Percentiles rank a stretch among this genome's conserved stretches.
These are phyloP conservation scores for Stenurella melanura DNA, from an alignment of 2,888 invertebrate genomes.

Conservation along the genomic window DNA sequence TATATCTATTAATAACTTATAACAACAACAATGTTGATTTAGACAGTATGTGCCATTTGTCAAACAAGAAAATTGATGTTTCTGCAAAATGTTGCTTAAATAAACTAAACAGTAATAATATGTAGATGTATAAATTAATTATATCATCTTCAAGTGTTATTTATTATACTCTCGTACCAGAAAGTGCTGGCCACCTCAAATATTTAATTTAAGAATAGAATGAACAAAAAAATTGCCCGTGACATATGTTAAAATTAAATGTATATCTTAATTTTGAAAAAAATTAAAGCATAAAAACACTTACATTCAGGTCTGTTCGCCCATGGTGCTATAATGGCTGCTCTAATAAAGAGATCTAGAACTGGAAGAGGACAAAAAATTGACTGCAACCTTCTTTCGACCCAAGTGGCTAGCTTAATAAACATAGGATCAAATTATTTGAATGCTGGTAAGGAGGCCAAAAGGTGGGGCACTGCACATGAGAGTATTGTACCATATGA, in stretches of 20 bases:
- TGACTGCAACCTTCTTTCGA: slow-evolving; percentile 94
- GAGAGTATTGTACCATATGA: slow-evolving; percentile 96
- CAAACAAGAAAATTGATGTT: neutral
- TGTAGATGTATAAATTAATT: neutral
- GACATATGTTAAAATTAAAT: neutral
- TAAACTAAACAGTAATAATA: neutral
- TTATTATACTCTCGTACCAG: neutral
- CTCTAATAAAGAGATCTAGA: slow-evolving; percentile 84
- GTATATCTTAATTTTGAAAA: neutral
- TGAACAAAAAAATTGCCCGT: neutral
- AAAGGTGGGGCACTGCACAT: slow-evolving; percentile 94
- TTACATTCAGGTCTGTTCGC: slow-evolving; percentile 83
- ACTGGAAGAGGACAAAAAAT: slow-evolving; percentile 93
- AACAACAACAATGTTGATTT: neutral
- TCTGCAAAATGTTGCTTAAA: neutral
- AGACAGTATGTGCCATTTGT: neutral
- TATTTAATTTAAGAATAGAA: neutral
- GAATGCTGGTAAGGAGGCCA: slow-evolving; percentile 86
- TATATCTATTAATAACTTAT: too few relatives aligned
- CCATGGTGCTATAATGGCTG: slow-evolving; percentile 95
- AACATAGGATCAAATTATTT: slow-evolving; percentile 94
- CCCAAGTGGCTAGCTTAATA: slow-evolving; percentile 91
- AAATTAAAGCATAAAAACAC: neutral
- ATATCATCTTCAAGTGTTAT: neutral
- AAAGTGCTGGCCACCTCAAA: neutral